Evolutionary conservation across 2,888 invertebrate species (phyloP), one percentile per base, ranked within the genome.

Genomic region (Apamea crenata): DNA sequence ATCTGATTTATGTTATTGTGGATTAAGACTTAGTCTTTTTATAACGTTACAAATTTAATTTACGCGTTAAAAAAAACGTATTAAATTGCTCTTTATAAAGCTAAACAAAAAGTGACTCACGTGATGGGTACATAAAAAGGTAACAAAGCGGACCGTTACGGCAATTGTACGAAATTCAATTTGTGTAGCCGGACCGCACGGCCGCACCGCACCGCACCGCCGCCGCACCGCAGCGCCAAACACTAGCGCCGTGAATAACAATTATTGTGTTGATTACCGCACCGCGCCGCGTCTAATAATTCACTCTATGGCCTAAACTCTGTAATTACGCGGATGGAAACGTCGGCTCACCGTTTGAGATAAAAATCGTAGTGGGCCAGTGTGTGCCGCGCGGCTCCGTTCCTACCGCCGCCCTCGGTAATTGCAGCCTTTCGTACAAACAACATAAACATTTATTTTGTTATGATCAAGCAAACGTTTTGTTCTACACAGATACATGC

Each of bases 321-420:
- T 95, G 95, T 97, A 96, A 96, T 97, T 97, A 97, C 95, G 94
- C 87, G 94, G 94, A 95, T 95, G 94, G 96, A 95, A 95, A 94
- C 93, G 95, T 93, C 95, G 95, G 96, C 95, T 95, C 94, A 95
- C 95, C 95, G 96, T 96, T 96, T 94, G 95, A 95, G 96, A 96
- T 96, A 96, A 94, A 95, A 96, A 96, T 96, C 96, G 91, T 93
- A 91, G 91, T 86, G 89, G 89, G 85, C 89, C 87, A 88, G 85
- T 70, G 65, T 84, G 59, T 79, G 84, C 84, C 86, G 83, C 74
- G 79, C 83, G 74, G 78, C 83, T 77, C 83, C 84, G 91, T 91
- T 91, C 90, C 91, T 90, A 87, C 91, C 88, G 87, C 91, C 90
- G 91, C 90, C 91, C 91, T 84, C 89, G 79, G 85, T 94, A 95